phyloP scores from a whole-genome alignment of 2,888 invertebrate genomes.

The Malthinus seriepunctatus region DNA sequence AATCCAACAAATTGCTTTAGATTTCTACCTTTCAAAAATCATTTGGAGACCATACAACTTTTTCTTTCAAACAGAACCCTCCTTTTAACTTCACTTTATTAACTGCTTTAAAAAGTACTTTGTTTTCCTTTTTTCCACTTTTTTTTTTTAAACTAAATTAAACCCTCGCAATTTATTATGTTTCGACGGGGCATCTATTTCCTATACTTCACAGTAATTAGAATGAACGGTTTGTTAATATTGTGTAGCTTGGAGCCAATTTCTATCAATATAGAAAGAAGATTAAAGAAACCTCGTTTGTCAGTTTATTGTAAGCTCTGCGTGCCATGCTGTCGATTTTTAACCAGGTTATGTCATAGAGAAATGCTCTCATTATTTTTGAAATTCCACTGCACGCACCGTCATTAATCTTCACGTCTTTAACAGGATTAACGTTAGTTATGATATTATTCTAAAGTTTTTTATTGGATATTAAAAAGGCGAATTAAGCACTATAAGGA shows the following conservation, averaged over 20 bases:
- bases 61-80: too few species aligned
- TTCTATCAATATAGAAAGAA: conserved; percentile 4
- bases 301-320: conserved; percentile 11
- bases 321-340: conserved; percentile 15
- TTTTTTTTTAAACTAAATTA: too few species aligned
- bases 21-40: too few species aligned
- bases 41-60: too few species aligned
- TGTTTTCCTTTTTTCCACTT: too few species aligned
- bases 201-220: too few species aligned
- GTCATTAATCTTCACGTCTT: conserved; percentile 15
- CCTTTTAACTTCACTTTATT: too few species aligned
- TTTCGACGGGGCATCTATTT: too few species aligned
- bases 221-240: neutral
- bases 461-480: conserved; percentile 1
- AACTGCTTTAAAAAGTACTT: too few species aligned
- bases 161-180: too few species aligned
- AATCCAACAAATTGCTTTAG: too few species aligned
- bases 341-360: conserved; percentile 11
- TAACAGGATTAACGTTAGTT: conserved; percentile 12
- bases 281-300: conserved; percentile 10
- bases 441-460: neutral
- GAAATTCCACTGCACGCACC: conserved; percentile 12
- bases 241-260: neutral
- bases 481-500: neutral
- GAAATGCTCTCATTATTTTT: conserved; percentile 11